Percentiles rank a stretch among this genome's conserved stretches.
phyloP scores from a whole-genome alignment of 1,140 invertebrate genomes.

The Tribolium castaneum region DNA sequence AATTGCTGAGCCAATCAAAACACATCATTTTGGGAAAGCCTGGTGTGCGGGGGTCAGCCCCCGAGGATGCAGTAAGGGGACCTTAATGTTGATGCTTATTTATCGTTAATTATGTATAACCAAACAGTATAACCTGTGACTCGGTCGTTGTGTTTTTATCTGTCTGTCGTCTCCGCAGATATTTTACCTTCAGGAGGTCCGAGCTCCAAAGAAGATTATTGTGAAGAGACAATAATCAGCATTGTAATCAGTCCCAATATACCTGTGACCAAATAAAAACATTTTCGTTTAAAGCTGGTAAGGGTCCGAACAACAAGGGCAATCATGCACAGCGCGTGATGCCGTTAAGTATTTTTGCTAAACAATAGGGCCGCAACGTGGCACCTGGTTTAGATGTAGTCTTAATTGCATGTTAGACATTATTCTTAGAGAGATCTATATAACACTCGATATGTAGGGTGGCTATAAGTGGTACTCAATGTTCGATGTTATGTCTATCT shows the following conservation, averaged over 20 bases:
- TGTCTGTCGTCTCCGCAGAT: constrained; percentile 50
- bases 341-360: constrained; percentile 48
- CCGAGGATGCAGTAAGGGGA: constrained; percentile 52
- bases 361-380: constrained; percentile 45
- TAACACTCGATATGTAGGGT: constrained; percentile 42
- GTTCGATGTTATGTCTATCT: constrained; percentile 53
- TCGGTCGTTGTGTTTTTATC: constrained; percentile 47
- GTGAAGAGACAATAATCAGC: constrained; percentile 66
- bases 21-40: constrained; percentile 55
- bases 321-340: constrained; percentile 50
- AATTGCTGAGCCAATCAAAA: constrained; percentile 66
- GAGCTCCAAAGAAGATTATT: constrained; percentile 63
- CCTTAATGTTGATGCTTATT: constrained; percentile 53
- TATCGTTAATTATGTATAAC: constrained; percentile 32
- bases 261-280: constrained; percentile 50
- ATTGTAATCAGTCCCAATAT: constrained; percentile 55
- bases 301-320: constrained; percentile 65
- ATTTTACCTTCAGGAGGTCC: constrained; percentile 55
- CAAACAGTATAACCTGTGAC: constrained; percentile 37
- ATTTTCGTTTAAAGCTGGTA: constrained; percentile 63
- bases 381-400: constrained; percentile 48
- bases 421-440: constrained; percentile 51
- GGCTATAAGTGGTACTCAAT: constrained; percentile 42
- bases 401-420: constrained; percentile 55
- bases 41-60: constrained; percentile 44